These are phyloP conservation scores for Macrochelys suwanniensis DNA, from an alignment of 2,797 vertebrate genomes.

Conservation along the genomic window DNA sequence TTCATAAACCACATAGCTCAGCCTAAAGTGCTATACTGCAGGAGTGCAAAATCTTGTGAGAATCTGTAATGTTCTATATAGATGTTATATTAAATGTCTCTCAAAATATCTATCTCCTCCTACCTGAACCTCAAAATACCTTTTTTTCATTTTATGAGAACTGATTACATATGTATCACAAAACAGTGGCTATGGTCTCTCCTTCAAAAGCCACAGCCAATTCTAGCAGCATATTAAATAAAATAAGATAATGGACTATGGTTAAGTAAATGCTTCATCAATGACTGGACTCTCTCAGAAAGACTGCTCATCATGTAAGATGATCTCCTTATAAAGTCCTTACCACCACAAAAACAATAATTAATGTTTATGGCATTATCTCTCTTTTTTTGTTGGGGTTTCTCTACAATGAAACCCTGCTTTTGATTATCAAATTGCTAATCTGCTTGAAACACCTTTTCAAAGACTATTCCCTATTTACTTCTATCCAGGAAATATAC, in stretches of 20 bases:
- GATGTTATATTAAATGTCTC: slow-evolving; percentile 23
- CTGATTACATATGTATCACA: neutral
- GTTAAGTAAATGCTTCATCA: slow-evolving; percentile 39
- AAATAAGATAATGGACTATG: slow-evolving; percentile 49
- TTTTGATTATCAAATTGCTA: slow-evolving; percentile 2
- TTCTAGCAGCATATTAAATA: slow-evolving; percentile 45
- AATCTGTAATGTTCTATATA: neutral
- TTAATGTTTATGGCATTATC: slow-evolving; percentile 49
- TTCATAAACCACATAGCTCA: neutral
- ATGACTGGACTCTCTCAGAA: slow-evolving; percentile 27
- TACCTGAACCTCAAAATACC: slow-evolving; percentile 29
- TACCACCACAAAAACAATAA: slow-evolving; percentile 19
- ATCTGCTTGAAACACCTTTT: slow-evolving; percentile 19
- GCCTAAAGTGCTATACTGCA: neutral
- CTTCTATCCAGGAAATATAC: slow-evolving; percentile 39
- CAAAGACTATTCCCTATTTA: slow-evolving; percentile 46
- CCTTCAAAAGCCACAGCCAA: slow-evolving; percentile 46
- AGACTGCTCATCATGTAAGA: neutral
- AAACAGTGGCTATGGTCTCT: slow-evolving; percentile 19
- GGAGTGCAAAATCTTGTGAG: neutral
- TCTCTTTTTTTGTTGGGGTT: slow-evolving; percentile 33
- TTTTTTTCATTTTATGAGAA: neutral
- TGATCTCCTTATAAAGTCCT: neutral
- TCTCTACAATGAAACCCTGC: slow-evolving; percentile 50
- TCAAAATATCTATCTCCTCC: neutral